Evolutionary conservation across 2,113 vertebrate genomes (phyloP), one percentile per base, ranked within the genome.

Genomic region (Trichomycterus rosablanca): DNA sequence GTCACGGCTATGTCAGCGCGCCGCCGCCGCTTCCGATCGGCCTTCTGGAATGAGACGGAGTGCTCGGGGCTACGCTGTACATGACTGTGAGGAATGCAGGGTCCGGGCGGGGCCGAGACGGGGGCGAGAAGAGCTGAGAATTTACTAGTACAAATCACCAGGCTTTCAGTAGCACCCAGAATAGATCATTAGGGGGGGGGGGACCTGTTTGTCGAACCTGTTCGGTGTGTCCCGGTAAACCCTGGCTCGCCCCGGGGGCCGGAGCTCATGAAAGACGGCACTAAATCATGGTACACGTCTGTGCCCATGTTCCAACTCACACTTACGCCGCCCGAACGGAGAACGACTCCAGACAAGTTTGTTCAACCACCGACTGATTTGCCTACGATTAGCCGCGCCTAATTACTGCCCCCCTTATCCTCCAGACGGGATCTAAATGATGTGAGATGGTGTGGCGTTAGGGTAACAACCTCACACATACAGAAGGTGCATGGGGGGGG

Each of bases 1-100:
- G 90, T 87, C 84, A 86, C 83, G 84, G 88, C 84, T 88, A 89
- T 86, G 83, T 83, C 87, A 88, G 88, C 81, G 84, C 71, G 79
- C 79, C 85, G 74, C 76, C 86, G 87, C 89, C 80, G 75, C 81
- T 87, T 89, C 89, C 80, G 88, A 87, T 92, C 88, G 81, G 80
- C 68, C 71, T 74, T 75, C 73, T 76, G 84, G 84, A 88, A 78
- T 79, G 86, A 92, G 76, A 84, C 88, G 84, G 59, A 53, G 2
- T 72, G 87, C 85, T 84, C 62, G 68, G 71, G 86, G 84, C 78
- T 70, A 80, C 73, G 77, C 76, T 84, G 79, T 89, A 90, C 92
- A 91, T 90, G 84, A 88, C 84, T 77, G 78, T 70, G 73, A 86
- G 84, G 90, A 93, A 91, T 83, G 78, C 28, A 75, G 3, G 15